Evolutionary conservation across 1,140 invertebrate species (phyloP).

Genomic region (Anastrepha ludens): DNA sequence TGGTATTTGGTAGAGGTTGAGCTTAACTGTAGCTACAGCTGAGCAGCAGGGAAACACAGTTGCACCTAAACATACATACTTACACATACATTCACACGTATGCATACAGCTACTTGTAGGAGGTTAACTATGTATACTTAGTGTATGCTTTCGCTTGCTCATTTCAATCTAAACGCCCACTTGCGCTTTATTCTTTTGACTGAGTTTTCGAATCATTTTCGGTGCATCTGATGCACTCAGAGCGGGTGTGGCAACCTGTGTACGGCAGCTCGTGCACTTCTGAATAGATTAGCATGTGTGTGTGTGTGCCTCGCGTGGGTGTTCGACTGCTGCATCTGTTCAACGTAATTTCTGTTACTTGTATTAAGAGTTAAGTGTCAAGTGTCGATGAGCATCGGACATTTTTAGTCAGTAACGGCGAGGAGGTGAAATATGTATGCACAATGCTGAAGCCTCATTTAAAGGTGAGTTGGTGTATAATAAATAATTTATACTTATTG

Average conservation of each 20-base stretch:
- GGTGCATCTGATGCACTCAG: neutral
- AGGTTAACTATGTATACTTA: neutral
- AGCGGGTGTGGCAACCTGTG: constrained; percentile 17
- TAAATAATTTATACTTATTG: no score
- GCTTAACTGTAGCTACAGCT: neutral
- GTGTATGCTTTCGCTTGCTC: constrained; percentile 3
- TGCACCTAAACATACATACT: neutral
- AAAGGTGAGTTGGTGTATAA: no score
- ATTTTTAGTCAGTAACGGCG: neutral
- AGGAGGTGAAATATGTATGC: neutral
- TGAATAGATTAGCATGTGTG: neutral
- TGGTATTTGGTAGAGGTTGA: neutral
- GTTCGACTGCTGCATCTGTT: neutral
- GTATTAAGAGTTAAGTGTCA: constrained; percentile 1
- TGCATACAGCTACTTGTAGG: no score
- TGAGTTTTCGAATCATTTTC: constrained; percentile 9
- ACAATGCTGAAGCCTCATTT: no score
- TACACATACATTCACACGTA: neutral
- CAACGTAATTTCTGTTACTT: constrained; percentile 3
- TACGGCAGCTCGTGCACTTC: neutral
- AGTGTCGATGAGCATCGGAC: constrained; percentile 12
- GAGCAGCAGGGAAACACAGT: neutral
- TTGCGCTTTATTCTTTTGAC: constrained; percentile 20
- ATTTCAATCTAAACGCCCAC: constrained; percentile 13
- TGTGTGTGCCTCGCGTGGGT: neutral